Conservation (phyloP, 2,797 vertebrate genomes). For the Alectoris magna region DNA sequence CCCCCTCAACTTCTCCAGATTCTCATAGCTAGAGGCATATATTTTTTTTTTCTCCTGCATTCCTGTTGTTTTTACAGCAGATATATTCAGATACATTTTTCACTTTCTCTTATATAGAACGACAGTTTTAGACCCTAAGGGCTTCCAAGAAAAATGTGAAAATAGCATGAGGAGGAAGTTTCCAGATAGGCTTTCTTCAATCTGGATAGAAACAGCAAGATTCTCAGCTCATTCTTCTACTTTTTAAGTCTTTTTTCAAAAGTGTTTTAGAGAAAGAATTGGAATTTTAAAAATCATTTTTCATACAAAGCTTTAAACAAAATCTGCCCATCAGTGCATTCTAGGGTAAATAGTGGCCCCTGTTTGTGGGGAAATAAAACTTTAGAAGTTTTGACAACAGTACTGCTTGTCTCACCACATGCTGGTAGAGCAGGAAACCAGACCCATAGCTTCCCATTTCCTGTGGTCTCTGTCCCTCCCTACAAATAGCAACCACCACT, state of each 20-base stretch:
- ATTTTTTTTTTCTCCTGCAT: not conserved
- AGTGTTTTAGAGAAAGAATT: not conserved
- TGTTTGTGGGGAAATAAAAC: not conserved
- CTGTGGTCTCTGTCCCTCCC: not conserved
- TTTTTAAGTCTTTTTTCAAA: not conserved
- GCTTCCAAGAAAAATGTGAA: conserved; percentile 27
- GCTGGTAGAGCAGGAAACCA: not conserved
- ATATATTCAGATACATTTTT: conserved; percentile 34
- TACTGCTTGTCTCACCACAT: not conserved
- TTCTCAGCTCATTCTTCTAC: not conserved
- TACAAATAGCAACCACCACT: not conserved
- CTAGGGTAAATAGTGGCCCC: not conserved
- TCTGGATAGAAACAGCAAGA: not conserved
- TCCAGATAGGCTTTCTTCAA: not conserved
- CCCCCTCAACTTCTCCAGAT: not conserved
- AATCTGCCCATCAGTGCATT: not conserved
- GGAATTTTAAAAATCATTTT: not conserved
- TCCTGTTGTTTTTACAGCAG: conserved; percentile 24
- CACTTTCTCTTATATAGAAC: conserved; percentile 5
- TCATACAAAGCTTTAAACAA: not conserved
- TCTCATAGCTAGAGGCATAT: conserved; percentile 14
- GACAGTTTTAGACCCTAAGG: conserved; percentile 23
- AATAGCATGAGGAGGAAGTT: not conserved
- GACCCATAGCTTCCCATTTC: not conserved
- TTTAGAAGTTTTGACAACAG: not conserved